A percentile compares a stretch with the other conserved stretches of the same genome.
phyloP scores from a whole-genome alignment of 2,113 vertebrate species.

The Mustelus asterias region DNA sequence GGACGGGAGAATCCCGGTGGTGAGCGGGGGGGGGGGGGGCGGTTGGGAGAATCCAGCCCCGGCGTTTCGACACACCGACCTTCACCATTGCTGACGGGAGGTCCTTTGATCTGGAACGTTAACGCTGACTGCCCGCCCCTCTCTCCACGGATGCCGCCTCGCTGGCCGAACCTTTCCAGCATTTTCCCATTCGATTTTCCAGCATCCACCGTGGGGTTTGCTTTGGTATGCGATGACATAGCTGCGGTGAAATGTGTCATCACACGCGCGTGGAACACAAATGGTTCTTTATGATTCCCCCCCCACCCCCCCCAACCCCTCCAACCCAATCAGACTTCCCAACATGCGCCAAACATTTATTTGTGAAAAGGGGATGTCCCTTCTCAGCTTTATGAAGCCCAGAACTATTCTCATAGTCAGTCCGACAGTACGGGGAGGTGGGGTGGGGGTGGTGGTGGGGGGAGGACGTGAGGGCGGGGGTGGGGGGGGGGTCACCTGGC shows the following conservation, averaged over 20 bases:
- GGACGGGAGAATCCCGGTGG: too few relatives aligned
- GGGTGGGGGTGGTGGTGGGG: not conserved
- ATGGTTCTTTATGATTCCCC: not conserved
- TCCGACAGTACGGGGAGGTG: not conserved
- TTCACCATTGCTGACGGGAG: not conserved
- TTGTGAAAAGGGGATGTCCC: not conserved
- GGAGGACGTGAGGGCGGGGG: not conserved
- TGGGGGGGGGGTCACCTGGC: not conserved
- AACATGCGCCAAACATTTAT: not conserved
- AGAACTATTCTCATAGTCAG: not conserved
- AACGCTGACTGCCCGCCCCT: too few relatives aligned
- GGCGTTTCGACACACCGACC: too few relatives aligned
- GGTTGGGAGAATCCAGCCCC: too few relatives aligned
- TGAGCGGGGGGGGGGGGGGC: too few relatives aligned
- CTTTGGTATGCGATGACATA: not conserved
- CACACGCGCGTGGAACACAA: not conserved
- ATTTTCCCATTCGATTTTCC: not conserved
- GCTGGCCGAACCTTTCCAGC: not conserved
- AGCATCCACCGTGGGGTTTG: not conserved
- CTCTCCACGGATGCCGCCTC: too few relatives aligned
- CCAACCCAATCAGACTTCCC: too few relatives aligned
- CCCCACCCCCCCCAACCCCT: not conserved
- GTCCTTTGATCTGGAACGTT: not conserved
- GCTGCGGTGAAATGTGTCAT: too few relatives aligned
- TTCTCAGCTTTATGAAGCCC: not conserved